These are phyloP conservation scores for Drosophila paranaensis DNA, from an alignment of 2,888 invertebrate genomes.

Conservation along the genomic window DNA sequence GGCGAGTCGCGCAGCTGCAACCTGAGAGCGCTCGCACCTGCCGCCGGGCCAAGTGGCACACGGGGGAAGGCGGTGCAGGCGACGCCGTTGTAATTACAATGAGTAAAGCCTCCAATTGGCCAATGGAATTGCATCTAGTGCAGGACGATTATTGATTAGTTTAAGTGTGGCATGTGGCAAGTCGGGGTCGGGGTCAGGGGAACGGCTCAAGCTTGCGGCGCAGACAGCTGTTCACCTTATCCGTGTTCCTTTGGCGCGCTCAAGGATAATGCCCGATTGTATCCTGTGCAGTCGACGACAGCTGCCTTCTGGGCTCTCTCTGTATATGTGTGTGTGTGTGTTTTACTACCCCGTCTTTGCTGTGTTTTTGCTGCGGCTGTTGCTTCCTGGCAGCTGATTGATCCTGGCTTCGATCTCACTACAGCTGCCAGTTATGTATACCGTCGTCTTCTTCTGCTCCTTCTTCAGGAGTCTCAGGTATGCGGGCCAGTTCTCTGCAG, in stretches of 20 bases:
- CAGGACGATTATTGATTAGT: constrained; percentile 69
- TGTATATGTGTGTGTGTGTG: background rate
- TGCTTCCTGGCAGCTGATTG: constrained; percentile 66
- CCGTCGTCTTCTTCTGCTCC: constrained; percentile 7
- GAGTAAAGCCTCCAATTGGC: constrained; percentile 51
- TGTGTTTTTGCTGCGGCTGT: constrained; percentile 41
- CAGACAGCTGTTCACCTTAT: constrained; percentile 60
- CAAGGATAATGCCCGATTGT: constrained; percentile 47
- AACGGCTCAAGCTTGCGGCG: constrained; percentile 11
- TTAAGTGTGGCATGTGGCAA: constrained; percentile 34
- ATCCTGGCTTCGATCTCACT: constrained; percentile 68
- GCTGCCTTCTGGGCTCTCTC: constrained; percentile 50
- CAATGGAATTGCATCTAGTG: constrained; percentile 41
- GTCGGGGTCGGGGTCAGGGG: constrained; percentile 36
- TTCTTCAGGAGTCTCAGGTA: constrained; percentile 36
- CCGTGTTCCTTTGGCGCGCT: constrained; percentile 47
- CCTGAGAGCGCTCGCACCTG: constrained; percentile 7
- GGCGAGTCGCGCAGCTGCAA: constrained; percentile 25
- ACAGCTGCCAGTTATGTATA: constrained; percentile 59
- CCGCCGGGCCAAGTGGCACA: background rate
- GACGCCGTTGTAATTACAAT: constrained; percentile 21
- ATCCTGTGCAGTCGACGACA: constrained; percentile 63
- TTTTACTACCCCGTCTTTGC: constrained; percentile 46
- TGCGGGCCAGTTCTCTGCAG: constrained; percentile 23
- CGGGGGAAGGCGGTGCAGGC: background rate